These are phyloP conservation scores for Myripristis jacobus DNA, from an alignment of 2,797 vertebrate genomes.

Conservation along the genomic window DNA sequence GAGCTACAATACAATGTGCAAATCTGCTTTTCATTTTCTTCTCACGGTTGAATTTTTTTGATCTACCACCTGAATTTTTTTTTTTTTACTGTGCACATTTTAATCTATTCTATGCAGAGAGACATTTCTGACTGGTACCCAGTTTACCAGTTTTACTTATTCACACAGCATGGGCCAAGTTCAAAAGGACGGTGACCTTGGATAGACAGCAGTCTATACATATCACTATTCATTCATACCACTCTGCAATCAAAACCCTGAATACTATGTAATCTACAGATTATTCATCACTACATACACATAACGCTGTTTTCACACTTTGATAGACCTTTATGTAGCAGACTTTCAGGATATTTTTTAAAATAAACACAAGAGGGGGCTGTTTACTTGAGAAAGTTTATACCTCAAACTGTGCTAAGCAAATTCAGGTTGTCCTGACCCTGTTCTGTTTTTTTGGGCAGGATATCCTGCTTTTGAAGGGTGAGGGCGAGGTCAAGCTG, in stretches of 20 bases:
- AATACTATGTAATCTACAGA: too few species aligned
- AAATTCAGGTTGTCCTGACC: constrained; percentile 9
- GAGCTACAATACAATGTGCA: too few species aligned
- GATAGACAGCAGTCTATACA: too few species aligned
- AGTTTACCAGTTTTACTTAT: neutral
- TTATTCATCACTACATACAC: neutral
- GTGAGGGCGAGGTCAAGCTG: constrained; percentile 96
- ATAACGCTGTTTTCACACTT: neutral
- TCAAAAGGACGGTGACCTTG: neutral
- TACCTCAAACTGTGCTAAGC: neutral
- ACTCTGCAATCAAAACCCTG: too few species aligned
- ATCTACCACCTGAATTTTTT: too few species aligned
- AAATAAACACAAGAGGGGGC: constrained; percentile 67
- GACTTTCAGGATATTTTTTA: constrained; percentile 5
- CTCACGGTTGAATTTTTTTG: too few species aligned
- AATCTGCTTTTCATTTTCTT: too few species aligned
- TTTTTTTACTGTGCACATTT: too few species aligned
- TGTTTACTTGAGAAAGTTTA: constrained; percentile 47
- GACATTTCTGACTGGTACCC: neutral
- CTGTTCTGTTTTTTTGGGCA: constrained; percentile 74
- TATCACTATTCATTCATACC: too few species aligned
- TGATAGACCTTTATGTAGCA: neutral
- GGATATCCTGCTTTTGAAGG: constrained; percentile 98
- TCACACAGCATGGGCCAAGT: neutral
- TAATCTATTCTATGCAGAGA: neutral